phyloP scores from a whole-genome alignment of 2,888 invertebrate genomes.

The Megamerina dolium region DNA sequence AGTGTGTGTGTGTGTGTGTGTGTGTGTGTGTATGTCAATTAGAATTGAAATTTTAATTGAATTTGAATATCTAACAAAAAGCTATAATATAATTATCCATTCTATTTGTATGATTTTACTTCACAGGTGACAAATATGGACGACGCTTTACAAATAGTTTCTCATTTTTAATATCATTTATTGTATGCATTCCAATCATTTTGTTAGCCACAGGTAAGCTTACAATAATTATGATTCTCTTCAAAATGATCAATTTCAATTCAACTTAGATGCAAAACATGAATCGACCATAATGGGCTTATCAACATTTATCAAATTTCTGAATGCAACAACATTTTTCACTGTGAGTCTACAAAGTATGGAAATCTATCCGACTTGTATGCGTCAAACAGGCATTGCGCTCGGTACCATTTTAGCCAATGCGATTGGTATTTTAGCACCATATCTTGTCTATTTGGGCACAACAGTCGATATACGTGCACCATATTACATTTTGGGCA shows the following conservation, averaged over 20 bases:
- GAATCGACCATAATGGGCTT: constrained; percentile 44
- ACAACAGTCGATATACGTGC: constrained; percentile 48
- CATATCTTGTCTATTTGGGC: constrained; percentile 57
- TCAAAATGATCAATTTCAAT: background rate
- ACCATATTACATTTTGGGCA: constrained; percentile 48
- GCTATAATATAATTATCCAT: no score
- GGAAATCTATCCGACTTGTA: constrained; percentile 62
- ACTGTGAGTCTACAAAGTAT: constrained; percentile 57
- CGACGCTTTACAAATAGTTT: constrained; percentile 52
- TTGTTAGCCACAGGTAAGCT: constrained; percentile 44
- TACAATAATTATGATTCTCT: background rate
- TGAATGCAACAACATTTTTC: constrained; percentile 55
- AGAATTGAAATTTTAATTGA: no score
- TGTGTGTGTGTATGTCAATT: no score
- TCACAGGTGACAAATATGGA: constrained; percentile 53
- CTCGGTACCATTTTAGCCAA: constrained; percentile 56
- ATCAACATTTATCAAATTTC: constrained; percentile 52
- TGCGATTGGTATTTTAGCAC: constrained; percentile 54
- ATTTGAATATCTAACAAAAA: no score
- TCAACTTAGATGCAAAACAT: constrained; percentile 14
- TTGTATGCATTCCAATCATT: constrained; percentile 49
- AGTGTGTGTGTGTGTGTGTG: constrained; percentile 23
- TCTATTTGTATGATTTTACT: no score
- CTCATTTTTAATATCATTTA: constrained; percentile 47
- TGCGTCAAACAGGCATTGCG: constrained; percentile 60